A percentile compares a stretch with the other conserved stretches of the same genome.
phyloP scores from a whole-genome alignment of 2,888 invertebrate genomes.

The Trachelus tabidus region DNA sequence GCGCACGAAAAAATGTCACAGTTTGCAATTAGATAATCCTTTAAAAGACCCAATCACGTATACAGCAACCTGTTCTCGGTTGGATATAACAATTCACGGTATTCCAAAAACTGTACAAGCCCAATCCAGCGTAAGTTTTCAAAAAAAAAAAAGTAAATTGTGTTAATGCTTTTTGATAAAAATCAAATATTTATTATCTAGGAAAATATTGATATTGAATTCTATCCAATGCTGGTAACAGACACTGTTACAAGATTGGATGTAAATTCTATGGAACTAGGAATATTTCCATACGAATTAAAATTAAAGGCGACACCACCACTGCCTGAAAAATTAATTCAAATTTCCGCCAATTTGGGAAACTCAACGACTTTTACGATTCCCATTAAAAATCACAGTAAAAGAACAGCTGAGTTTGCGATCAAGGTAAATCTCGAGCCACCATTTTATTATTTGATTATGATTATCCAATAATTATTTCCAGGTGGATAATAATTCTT shows the following conservation, averaged over 20 bases:
- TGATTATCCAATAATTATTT: background rate
- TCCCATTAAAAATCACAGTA: constrained; percentile 34
- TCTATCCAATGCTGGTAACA: constrained; percentile 38
- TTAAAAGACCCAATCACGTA: constrained; percentile 33
- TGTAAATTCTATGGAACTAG: constrained; percentile 37
- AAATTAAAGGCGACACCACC: constrained; percentile 39
- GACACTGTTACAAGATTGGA: constrained; percentile 32
- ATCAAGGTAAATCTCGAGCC: constrained; percentile 32
- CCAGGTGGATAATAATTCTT: constrained; percentile 42
- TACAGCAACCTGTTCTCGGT: constrained; percentile 30
- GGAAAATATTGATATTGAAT: constrained; percentile 38
- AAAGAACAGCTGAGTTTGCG: constrained; percentile 27
- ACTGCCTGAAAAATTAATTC: constrained; percentile 36
- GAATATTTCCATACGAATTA: constrained; percentile 46
- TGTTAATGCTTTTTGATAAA: background rate
- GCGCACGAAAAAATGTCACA: constrained; percentile 31
- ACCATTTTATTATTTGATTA: background rate
- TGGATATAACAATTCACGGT: constrained; percentile 32
- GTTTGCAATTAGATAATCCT: constrained; percentile 45
- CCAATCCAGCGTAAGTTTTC: constrained; percentile 27
- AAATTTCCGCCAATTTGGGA: constrained; percentile 40
- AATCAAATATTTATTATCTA: constrained; percentile 16
- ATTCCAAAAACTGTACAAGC: constrained; percentile 32
- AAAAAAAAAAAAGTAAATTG: background rate
- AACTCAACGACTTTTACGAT: constrained; percentile 33